phyloP scores from a whole-genome alignment of 2,888 invertebrate species.

The Branchellion lobata region DNA sequence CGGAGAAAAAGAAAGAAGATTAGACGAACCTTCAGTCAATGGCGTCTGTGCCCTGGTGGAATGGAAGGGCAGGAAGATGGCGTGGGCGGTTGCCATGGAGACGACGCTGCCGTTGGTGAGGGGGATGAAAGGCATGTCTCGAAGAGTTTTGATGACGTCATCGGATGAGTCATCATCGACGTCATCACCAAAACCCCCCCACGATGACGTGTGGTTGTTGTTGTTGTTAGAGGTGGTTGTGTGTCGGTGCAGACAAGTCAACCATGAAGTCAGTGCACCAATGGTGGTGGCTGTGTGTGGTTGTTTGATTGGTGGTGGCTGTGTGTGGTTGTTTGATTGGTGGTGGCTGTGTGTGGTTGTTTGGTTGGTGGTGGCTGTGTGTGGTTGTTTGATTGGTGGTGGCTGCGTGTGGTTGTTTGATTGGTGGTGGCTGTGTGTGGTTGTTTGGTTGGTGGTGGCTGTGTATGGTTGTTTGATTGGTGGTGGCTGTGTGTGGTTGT shows the following conservation, averaged over 20 bases:
- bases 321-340: too few relatives aligned
- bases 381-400: too few relatives aligned
- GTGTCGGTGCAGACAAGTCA: constrained; percentile 59
- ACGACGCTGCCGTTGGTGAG: constrained; percentile 55
- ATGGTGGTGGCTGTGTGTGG: constrained; percentile 33
- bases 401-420: neutral
- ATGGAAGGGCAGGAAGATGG: constrained; percentile 57
- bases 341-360: neutral
- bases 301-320: neutral
- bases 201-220: constrained; percentile 50
- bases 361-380: too few relatives aligned
- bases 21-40: too few relatives aligned
- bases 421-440: neutral
- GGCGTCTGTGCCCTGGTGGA: too few relatives aligned
- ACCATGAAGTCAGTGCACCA: constrained; percentile 55
- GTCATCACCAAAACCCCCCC: constrained; percentile 51
- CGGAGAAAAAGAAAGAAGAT: too few relatives aligned
- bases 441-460: neutral
- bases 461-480: neutral
- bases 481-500: neutral
- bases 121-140: constrained; percentile 55
- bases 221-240: constrained; percentile 54
- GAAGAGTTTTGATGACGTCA: constrained; percentile 53
- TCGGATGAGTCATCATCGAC: constrained; percentile 30
- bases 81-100: constrained; percentile 52